These are phyloP conservation scores for Chrysopilus asiliformis DNA, from an alignment of 2,888 invertebrate species.

Conservation along the genomic window DNA sequence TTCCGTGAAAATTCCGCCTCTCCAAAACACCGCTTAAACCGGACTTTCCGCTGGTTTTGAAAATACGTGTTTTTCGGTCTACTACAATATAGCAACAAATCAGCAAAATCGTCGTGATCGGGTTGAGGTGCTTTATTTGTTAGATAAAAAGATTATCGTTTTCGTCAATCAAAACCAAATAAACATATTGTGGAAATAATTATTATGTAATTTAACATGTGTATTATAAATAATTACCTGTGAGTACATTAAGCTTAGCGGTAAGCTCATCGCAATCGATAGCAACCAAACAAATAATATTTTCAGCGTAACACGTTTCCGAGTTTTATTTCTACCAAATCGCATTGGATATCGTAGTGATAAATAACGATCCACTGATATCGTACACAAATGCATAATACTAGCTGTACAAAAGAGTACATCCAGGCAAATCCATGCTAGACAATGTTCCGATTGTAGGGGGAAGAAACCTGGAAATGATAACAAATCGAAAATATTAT, in stretches of 20 bases:
- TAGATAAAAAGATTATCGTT: no score
- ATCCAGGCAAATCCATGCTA: slow-evolving; percentile 90
- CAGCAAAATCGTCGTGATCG: no score
- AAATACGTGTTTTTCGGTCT: no score
- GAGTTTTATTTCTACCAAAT: slow-evolving; percentile 79
- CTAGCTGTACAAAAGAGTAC: slow-evolving; percentile 94
- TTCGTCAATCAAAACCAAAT: no score
- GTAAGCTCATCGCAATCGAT: slow-evolving; percentile 83
- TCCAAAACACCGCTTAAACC: no score
- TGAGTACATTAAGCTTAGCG: slow-evolving; percentile 77
- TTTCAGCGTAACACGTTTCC: slow-evolving; percentile 71
- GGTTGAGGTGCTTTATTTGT: no score
- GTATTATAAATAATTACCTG: slow-evolving; percentile 50
- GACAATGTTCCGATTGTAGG: slow-evolving; percentile 68
- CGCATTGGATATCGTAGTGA: slow-evolving; percentile 87
- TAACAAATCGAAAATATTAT: no score
- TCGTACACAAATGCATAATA: slow-evolving; percentile 93
- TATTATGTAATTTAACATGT: no score
- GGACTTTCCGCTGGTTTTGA: no score
- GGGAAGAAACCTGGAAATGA: slow-evolving; percentile 70
- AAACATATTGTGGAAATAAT: no score
- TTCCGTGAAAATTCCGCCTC: no score
- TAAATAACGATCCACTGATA: slow-evolving; percentile 88
- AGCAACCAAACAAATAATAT: slow-evolving; percentile 89
- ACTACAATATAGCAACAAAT: no score